Evolutionary conservation across 2,888 invertebrate species (phyloP), one percentile per base, ranked within the genome.

Genomic region (Teleiodes luculella): DNA sequence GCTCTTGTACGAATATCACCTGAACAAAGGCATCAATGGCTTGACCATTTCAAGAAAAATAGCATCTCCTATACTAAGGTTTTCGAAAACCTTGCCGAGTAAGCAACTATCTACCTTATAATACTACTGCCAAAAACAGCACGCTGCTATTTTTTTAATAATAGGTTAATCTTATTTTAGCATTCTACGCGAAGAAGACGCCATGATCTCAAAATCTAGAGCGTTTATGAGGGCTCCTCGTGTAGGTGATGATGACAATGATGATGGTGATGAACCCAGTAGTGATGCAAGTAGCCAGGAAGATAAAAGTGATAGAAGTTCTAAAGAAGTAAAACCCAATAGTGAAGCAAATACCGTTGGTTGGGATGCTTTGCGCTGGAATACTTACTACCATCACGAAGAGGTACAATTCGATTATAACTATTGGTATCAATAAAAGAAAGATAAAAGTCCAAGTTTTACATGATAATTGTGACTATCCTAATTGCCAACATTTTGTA

Each of bases 51-150:
- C 65, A 66, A 78, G 2, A 56, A 60, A 3, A 76, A 72, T 18
- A 63, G 65, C 46, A 77, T 86, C 70, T 33, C 64, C 3, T 80
- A 80, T 58, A 77, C 66, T 4, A 75, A 76, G 57, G 66, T 86
- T 3, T 77, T 75, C 20, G 77, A 84, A 31, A 86, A 87, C 58
- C 74, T 87, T 14, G 86, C 86, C 5, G 70, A 74, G 87, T 87
- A 67, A 75, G 83, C 67, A 39, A n/a, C 55, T 31, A 8, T n/a
- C n/a, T 7, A 11, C 3, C 6, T n/a, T n/a, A n/a, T n/a, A n/a
- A n/a, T n/a, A n/a, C n/a, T n/a, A n/a, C n/a, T n/a, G n/a, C n/a
- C n/a, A n/a, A n/a, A n/a, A n/a, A n/a, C n/a, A n/a, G n/a, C n/a
- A n/a, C n/a, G n/a, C n/a, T n/a, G n/a, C n/a, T n/a, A n/a, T n/a